Evolutionary conservation across 2,888 invertebrate genomes (phyloP).

Genomic region (Drosophila diplacantha): DNA sequence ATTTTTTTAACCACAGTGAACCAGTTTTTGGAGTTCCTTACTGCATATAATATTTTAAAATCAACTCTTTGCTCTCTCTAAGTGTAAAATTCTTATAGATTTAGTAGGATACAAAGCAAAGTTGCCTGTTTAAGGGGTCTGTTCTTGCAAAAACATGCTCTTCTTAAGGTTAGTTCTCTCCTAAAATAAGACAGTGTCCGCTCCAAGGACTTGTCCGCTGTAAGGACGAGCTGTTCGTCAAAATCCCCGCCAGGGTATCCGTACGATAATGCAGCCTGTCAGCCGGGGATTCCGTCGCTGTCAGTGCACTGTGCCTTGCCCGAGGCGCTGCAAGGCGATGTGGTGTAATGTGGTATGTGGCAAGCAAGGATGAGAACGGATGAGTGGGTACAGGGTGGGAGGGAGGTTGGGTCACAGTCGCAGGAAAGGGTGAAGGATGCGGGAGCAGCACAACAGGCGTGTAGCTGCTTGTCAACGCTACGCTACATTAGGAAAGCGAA

Average conservation of each 20-base stretch:
- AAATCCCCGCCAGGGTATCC: neutral
- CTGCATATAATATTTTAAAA: neutral
- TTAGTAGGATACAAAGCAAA: neutral
- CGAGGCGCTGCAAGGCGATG: constrained; percentile 9
- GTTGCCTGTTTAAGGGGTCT: no score
- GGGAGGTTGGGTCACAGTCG: neutral
- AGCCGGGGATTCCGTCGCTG: neutral
- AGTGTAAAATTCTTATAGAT: neutral
- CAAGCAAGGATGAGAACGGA: constrained; percentile 1
- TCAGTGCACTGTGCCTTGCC: constrained; percentile 8
- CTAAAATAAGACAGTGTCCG: neutral
- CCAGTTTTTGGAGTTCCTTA: neutral
- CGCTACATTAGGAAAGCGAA: constrained; percentile 76
- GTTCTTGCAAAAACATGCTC: neutral
- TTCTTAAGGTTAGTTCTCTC: neutral
- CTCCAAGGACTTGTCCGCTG: neutral
- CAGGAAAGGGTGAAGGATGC: constrained; percentile 12
- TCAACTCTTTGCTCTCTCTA: neutral
- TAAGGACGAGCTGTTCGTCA: neutral
- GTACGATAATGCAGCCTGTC: constrained; percentile 3
- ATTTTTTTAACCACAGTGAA: no score
- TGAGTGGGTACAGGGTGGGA: neutral
- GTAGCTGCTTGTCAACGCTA: constrained; percentile 71
- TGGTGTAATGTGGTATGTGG: constrained; percentile 5
- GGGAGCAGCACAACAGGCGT: constrained; percentile 14